These are phyloP conservation scores for Sebastes itinus DNA, from an alignment of 2,797 vertebrate species.

Conservation along the genomic window DNA sequence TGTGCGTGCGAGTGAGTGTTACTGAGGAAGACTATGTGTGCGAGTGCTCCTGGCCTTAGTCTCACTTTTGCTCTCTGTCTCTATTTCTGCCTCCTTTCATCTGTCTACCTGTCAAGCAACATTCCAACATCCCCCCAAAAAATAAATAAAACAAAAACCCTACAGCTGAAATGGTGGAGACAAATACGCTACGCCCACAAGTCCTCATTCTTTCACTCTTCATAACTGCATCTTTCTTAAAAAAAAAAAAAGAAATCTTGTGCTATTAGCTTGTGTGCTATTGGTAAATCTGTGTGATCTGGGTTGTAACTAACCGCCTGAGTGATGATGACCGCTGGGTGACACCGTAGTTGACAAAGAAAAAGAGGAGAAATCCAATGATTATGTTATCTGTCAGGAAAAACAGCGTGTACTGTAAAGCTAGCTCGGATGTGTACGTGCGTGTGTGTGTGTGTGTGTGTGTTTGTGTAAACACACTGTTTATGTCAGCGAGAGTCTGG, in stretches of 20 bases:
- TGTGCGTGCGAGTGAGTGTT: constrained; percentile 17
- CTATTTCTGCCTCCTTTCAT: constrained; percentile 61
- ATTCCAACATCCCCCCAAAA: constrained; percentile 26
- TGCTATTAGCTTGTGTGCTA: not conserved
- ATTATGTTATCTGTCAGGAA: constrained; percentile 50
- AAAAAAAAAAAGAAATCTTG: not conserved
- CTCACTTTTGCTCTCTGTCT: constrained; percentile 64
- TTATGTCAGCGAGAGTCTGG: constrained; percentile 53
- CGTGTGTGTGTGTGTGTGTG: not conserved
- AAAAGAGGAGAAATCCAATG: constrained; percentile 34
- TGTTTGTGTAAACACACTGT: constrained; percentile 28
- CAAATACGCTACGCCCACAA: constrained; percentile 33
- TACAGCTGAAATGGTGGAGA: constrained; percentile 30
- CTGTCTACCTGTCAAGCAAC: constrained; percentile 49
- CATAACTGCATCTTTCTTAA: not conserved
- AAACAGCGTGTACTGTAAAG: constrained; percentile 11
- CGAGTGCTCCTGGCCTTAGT: constrained; percentile 38
- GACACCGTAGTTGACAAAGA: constrained; percentile 36
- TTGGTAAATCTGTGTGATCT: not conserved
- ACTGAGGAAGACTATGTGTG: constrained; percentile 25
- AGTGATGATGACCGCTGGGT: constrained; percentile 41
- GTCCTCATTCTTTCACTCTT: constrained; percentile 56
- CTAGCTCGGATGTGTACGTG: not conserved
- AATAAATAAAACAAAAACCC: constrained; percentile 2
- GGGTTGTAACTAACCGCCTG: not conserved